Conservation (phyloP, 1,140 invertebrate genomes). For the Chionoecetes opilio region DNA sequence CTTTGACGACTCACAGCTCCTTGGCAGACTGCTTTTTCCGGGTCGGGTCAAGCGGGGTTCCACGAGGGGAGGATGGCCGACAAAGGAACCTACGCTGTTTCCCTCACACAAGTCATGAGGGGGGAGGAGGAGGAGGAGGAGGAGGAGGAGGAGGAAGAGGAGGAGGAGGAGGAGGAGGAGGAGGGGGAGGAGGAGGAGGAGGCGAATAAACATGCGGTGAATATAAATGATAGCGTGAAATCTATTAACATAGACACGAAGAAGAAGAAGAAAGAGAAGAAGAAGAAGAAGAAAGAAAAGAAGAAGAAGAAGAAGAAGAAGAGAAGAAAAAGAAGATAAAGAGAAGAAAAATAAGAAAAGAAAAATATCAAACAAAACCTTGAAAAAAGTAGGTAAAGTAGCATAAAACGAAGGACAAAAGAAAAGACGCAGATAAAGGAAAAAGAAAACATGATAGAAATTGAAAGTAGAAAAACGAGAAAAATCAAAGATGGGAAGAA, state of each 20-base stretch:
- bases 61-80: not conserved
- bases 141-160: no score
- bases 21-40: not conserved
- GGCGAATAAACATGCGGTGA: not conserved
- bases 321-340: not conserved
- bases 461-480: no score
- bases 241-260: not conserved
- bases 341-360: not conserved
- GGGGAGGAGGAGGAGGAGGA: not conserved
- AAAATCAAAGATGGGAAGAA: no score
- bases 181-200: no score
- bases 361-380: no score
- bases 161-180: no score
- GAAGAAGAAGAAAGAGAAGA: not conserved
- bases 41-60: not conserved
- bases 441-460: no score
- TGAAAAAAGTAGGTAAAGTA: no score
- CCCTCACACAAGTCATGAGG: not conserved
- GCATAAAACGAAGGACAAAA: not conserved
- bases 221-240: slow-evolving; percentile 9
- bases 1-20: not conserved
- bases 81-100: slow-evolving; percentile 1
- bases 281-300: not conserved
- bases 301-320: not conserved
- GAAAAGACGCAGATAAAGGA: not conserved